Evolutionary conservation across 2,113 vertebrate species (phyloP).

Genomic region (Otus sunia): DNA sequence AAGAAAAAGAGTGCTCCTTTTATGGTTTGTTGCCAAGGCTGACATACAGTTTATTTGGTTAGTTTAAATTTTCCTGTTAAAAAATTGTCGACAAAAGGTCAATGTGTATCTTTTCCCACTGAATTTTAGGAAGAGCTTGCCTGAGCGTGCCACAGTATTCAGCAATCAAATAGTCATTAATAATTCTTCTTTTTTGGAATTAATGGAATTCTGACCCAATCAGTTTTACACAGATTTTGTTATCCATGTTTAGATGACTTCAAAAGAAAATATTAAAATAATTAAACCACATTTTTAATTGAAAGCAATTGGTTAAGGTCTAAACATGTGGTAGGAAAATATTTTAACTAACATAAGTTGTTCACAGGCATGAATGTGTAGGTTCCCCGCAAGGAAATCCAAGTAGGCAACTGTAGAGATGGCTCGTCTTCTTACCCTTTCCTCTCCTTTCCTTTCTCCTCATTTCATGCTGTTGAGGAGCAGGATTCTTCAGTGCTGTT

Average conservation of each 20-base stretch:
- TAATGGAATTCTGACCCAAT: fast-evolving
- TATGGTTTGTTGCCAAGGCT: neutral
- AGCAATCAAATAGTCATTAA: neutral
- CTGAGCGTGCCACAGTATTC: neutral
- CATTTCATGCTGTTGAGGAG: neutral
- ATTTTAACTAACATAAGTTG: neutral
- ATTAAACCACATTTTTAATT: neutral
- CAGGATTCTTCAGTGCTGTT: neutral
- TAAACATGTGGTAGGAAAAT: neutral
- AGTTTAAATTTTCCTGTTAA: neutral
- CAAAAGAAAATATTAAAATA: neutral
- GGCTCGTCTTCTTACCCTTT: neutral
- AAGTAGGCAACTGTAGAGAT: neutral
- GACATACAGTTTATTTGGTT: neutral
- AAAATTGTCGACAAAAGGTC: neutral
- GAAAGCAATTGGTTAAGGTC: neutral
- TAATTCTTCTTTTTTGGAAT: neutral
- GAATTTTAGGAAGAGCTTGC: neutral
- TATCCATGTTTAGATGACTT: neutral
- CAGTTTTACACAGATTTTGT: neutral
- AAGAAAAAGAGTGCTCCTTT: neutral
- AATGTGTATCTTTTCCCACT: neutral
- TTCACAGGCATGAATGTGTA: neutral
- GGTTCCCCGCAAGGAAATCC: neutral
- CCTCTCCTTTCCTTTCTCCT: neutral